Conservation (phyloP, 2,113 vertebrate genomes). For the Pseudorectes ferrugineus region DNA sequence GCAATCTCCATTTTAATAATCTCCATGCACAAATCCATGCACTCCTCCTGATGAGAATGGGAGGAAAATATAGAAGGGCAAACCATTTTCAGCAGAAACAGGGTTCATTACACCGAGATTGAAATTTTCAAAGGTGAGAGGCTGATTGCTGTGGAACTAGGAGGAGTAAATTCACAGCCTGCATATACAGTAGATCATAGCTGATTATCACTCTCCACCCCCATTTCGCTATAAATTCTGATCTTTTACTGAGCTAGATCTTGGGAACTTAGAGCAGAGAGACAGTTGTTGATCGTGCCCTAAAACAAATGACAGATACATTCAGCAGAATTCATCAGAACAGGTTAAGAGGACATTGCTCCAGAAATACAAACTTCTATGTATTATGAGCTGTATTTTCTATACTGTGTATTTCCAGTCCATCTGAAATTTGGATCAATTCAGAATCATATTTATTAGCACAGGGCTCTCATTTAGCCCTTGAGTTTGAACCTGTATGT, state of each 20-base stretch:
- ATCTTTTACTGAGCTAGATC: not conserved
- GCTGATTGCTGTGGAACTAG: not conserved
- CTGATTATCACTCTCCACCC: not conserved
- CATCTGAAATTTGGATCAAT: not conserved
- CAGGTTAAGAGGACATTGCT: not conserved
- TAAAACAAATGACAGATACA: not conserved
- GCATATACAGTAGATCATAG: not conserved
- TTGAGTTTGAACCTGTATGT: not conserved
- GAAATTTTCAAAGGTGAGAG: not conserved
- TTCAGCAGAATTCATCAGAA: not conserved
- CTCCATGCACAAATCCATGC: not conserved
- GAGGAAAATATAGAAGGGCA: not conserved
- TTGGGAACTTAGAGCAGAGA: not conserved
- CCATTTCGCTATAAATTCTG: not conserved
- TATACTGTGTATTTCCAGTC: not conserved
- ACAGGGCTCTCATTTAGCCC: not conserved
- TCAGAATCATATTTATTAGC: not conserved
- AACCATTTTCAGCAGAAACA: not conserved
- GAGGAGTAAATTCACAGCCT: not conserved
- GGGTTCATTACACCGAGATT: not conserved
- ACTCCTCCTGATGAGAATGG: not conserved
- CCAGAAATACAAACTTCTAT: not conserved
- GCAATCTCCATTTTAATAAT: conserved; percentile 42
- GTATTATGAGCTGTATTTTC: not conserved
- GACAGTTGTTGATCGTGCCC: not conserved